Evolutionary conservation across 1,140 invertebrate species (phyloP).

Genomic region (Ctenoplectra terminalis): DNA sequence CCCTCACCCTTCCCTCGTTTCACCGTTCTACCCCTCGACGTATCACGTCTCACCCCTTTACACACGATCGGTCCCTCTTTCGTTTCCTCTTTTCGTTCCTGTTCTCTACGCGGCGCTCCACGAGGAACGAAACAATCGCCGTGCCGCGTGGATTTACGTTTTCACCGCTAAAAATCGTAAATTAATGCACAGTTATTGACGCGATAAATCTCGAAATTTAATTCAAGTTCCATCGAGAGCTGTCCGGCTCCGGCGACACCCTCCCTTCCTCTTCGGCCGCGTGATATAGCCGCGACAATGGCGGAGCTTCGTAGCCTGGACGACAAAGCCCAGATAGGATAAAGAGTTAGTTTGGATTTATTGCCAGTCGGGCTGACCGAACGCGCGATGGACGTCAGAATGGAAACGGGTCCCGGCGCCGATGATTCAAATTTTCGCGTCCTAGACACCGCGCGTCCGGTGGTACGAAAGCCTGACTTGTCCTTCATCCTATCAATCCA

Average conservation of each 20-base stretch:
- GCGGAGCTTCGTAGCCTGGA: slow-evolving; percentile 37
- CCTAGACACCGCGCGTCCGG: slow-evolving; percentile 35
- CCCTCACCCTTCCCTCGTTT: no score
- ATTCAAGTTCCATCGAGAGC: slow-evolving; percentile 73
- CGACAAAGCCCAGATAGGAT: slow-evolving; percentile 69
- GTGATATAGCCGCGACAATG: slow-evolving; percentile 67
- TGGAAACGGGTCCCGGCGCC: slow-evolving; percentile 43
- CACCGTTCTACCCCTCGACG: not conserved
- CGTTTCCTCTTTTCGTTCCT: slow-evolving; percentile 25
- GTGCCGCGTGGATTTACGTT: slow-evolving; percentile 60
- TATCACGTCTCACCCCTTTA: not conserved
- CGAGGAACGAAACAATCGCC: slow-evolving; percentile 64
- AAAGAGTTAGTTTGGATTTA: slow-evolving; percentile 71
- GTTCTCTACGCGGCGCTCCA: slow-evolving; percentile 10
- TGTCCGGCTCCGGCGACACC: slow-evolving; percentile 41
- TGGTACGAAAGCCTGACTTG: slow-evolving; percentile 42
- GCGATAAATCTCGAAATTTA: slow-evolving; percentile 82
- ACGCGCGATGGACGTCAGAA: slow-evolving; percentile 58
- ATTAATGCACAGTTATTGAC: slow-evolving; percentile 82
- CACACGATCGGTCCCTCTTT: slow-evolving; percentile 4
- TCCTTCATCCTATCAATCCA: slow-evolving; percentile 55
- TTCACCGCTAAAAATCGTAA: slow-evolving; percentile 76
- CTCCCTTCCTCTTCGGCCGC: slow-evolving; percentile 46
- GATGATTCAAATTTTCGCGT: slow-evolving; percentile 64
- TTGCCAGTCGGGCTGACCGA: slow-evolving; percentile 47